Evolutionary conservation across 2,888 invertebrate species (phyloP).

Genomic region (Platypus cylindrus): DNA sequence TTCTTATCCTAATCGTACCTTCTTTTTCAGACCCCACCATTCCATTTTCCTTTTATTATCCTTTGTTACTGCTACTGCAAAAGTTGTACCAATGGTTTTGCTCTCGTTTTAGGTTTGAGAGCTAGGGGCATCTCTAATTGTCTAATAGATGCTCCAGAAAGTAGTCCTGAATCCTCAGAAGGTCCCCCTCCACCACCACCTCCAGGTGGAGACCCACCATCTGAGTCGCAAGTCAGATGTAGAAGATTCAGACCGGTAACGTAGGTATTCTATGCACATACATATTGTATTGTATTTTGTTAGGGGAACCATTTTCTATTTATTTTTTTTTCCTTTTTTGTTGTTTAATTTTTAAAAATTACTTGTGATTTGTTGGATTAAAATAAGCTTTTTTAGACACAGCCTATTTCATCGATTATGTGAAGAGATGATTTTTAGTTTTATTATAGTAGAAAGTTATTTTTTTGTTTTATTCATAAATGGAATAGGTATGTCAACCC

Average conservation of each 20-base stretch:
- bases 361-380: too few relatives aligned
- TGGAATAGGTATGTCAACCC: too few relatives aligned
- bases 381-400: too few relatives aligned
- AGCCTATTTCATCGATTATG: too few relatives aligned
- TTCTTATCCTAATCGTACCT: background rate
- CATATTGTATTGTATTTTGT: too few relatives aligned
- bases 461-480: too few relatives aligned
- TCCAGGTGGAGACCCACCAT: constrained; percentile 30
- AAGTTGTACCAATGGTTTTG: constrained; percentile 7
- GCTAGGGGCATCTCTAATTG: constrained; percentile 34
- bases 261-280: too few relatives aligned
- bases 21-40: constrained; percentile 1
- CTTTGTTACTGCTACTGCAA: constrained; percentile 6
- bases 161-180: constrained; percentile 30
- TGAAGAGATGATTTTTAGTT: too few relatives aligned
- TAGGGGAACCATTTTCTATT: too few relatives aligned
- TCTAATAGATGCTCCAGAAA: constrained; percentile 31
- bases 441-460: too few relatives aligned
- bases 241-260: constrained; percentile 34
- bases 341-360: too few relatives aligned
- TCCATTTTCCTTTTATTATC: constrained; percentile 4
- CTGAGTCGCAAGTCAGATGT: constrained; percentile 33
- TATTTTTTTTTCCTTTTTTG: too few relatives aligned
- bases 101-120: constrained; percentile 27
- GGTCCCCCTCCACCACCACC: constrained; percentile 31